A percentile compares a stretch with the other conserved stretches of the same genome.
Evolutionary conservation across 2,113 vertebrate genomes (phyloP).

Genomic region (Emydura subglobosa): DNA sequence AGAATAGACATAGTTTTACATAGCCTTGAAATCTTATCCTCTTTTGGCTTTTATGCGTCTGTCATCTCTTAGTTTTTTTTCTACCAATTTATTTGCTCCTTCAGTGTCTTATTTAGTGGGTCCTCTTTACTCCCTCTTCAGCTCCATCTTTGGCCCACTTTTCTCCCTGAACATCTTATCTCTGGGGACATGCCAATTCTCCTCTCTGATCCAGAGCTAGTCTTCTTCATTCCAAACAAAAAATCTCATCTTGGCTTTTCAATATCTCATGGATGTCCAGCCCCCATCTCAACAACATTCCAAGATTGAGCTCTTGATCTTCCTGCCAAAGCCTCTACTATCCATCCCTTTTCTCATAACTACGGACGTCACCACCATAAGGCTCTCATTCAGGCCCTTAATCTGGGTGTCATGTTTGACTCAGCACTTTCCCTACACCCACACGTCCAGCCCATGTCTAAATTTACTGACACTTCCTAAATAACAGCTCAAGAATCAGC

Average conservation of each 20-base stretch:
- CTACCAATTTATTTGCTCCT: neutral
- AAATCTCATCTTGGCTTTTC: neutral
- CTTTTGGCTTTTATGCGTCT: neutral
- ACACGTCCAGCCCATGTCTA: neutral
- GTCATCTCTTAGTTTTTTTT: neutral
- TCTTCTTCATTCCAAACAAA: neutral
- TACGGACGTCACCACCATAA: neutral
- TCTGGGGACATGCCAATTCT: neutral
- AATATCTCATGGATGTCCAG: neutral
- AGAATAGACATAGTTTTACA: too few relatives aligned
- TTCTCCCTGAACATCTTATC: neutral
- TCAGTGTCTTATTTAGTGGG: neutral
- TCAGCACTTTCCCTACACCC: neutral
- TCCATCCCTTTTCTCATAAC: neutral
- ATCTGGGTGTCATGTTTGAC: neutral
- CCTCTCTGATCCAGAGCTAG: neutral
- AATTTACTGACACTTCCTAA: neutral
- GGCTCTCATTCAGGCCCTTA: neutral
- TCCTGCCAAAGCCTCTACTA: neutral
- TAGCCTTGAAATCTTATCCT: neutral
- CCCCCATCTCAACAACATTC: neutral
- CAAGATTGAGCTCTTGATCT: neutral
- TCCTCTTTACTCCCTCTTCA: neutral
- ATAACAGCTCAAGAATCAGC: neutral
- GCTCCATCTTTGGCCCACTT: neutral